These are phyloP conservation scores for Taenaris catops DNA, from an alignment of 2,888 invertebrate species.

Conservation along the genomic window DNA sequence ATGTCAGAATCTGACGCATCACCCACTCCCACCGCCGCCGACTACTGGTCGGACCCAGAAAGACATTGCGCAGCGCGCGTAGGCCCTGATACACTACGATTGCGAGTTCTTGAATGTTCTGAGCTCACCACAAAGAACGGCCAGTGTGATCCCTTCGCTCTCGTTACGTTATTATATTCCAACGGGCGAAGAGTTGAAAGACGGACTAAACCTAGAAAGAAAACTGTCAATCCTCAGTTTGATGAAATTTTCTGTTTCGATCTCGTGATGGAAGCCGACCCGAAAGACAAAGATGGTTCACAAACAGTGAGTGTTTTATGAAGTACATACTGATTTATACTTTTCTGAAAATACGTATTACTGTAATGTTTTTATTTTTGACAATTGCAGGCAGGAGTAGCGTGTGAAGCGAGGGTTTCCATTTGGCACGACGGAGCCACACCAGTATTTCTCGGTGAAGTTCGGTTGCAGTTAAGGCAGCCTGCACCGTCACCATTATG, in stretches of 20 bases:
- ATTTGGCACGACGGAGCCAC: slow-evolving; percentile 93
- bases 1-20: slow-evolving; percentile 62
- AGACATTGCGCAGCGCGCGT: slow-evolving; percentile 66
- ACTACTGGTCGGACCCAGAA: slow-evolving; percentile 75
- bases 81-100: slow-evolving; percentile 70
- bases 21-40: slow-evolving; percentile 66
- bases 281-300: slow-evolving; percentile 71
- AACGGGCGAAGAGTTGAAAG: slow-evolving; percentile 89
- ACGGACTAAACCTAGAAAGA: slow-evolving; percentile 92
- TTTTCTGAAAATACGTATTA: background rate
- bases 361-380: slow-evolving; percentile 2
- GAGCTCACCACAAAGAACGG: slow-evolving; percentile 94
- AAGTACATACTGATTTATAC: background rate
- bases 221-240: slow-evolving; percentile 93
- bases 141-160: slow-evolving; percentile 94
- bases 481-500: slow-evolving; percentile 65
- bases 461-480: slow-evolving; percentile 88
- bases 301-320: slow-evolving; percentile 67
- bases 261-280: slow-evolving; percentile 80
- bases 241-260: slow-evolving; percentile 93
- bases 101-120: slow-evolving; percentile 90
- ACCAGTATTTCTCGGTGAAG: slow-evolving; percentile 93
- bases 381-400: slow-evolving; percentile 78
- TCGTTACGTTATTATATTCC: slow-evolving; percentile 88
- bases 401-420: slow-evolving; percentile 89